Conservation (phyloP, 2,888 invertebrate genomes). For the Tortrix viridana region DNA sequence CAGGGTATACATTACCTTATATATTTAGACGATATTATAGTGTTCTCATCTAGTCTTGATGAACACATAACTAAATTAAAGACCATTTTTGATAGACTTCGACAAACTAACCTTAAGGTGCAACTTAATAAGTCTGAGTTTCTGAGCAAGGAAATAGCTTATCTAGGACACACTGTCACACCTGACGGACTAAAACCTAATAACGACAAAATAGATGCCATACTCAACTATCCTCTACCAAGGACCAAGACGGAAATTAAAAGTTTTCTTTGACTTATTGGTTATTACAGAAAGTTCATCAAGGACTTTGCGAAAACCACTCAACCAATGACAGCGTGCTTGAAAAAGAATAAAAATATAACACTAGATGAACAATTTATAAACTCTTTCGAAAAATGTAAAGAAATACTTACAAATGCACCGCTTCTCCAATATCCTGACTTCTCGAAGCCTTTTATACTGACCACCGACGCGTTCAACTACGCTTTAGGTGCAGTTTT, state of each 20-base stretch:
- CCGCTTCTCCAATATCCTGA: slow-evolving; percentile 55
- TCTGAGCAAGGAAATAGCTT: slow-evolving; percentile 41
- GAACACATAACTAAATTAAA: slow-evolving; percentile 40
- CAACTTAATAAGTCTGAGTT: slow-evolving; percentile 44
- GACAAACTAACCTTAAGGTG: slow-evolving; percentile 43
- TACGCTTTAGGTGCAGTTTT: too few relatives aligned
- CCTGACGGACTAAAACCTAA: slow-evolving; percentile 35
- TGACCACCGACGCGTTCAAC: slow-evolving; percentile 6
- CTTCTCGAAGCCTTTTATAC: slow-evolving; percentile 42
- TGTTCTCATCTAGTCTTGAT: slow-evolving; percentile 46
- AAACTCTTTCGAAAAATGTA: slow-evolving; percentile 40
- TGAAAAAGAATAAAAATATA: slow-evolving; percentile 40
- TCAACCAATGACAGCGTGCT: slow-evolving; percentile 1
- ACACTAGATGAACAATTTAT: slow-evolving; percentile 39
- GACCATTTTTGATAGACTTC: slow-evolving; percentile 42
- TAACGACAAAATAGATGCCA: slow-evolving; percentile 40
- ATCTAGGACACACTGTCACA: slow-evolving; percentile 42
- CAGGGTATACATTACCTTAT: too few relatives aligned
- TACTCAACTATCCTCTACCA: slow-evolving; percentile 43
- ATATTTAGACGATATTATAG: slow-evolving; percentile 48
- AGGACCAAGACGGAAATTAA: too few relatives aligned
- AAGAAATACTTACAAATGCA: slow-evolving; percentile 43
- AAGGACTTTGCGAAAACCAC: too few relatives aligned
- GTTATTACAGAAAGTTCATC: too few relatives aligned
- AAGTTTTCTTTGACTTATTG: too few relatives aligned